Evolutionary conservation across 2,888 invertebrate species (phyloP).

Genomic region (Calliphora vomitoria): DNA sequence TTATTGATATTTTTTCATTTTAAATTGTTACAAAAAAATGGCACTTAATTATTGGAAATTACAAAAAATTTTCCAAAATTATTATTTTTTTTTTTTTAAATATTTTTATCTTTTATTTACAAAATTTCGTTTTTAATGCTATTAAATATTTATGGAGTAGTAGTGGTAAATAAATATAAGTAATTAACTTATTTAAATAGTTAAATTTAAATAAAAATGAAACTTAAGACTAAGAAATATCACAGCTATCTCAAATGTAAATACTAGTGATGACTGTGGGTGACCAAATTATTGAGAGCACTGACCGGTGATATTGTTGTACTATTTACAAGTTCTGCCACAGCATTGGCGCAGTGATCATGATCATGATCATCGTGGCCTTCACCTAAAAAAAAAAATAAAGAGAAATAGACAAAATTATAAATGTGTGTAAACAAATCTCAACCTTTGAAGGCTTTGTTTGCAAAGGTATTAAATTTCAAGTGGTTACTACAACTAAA

Average conservation of each 20-base stretch:
- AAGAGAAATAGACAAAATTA: background rate
- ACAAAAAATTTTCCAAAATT: background rate
- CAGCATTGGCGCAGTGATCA: slow-evolving; percentile 6
- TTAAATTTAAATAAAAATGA: too few relatives aligned
- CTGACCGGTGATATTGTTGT: slow-evolving; percentile 24
- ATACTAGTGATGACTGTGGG: slow-evolving; percentile 41
- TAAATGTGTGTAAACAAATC: background rate
- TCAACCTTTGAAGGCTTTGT: too few relatives aligned
- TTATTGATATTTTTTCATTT: too few relatives aligned
- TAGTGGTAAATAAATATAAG: too few relatives aligned
- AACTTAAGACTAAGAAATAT: slow-evolving; percentile 44
- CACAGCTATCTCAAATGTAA: slow-evolving; percentile 53
- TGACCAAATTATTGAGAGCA: slow-evolving; percentile 1
- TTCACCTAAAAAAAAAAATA: slow-evolving; percentile 59
- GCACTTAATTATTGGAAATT: background rate
- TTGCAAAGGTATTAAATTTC: background rate
- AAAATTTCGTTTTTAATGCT: slow-evolving; percentile 8
- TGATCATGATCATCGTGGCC: slow-evolving; percentile 52
- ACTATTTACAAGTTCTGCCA: background rate
- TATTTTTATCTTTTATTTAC: slow-evolving; percentile 16
- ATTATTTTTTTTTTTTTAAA: background rate
- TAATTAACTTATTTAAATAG: too few relatives aligned
- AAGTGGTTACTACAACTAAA: background rate
- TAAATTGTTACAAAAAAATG: background rate
- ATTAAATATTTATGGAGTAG: background rate